Base-by-base conservation (phyloP, 2,888 invertebrate genomes). In the Notocelia uddmanniana region DNA sequence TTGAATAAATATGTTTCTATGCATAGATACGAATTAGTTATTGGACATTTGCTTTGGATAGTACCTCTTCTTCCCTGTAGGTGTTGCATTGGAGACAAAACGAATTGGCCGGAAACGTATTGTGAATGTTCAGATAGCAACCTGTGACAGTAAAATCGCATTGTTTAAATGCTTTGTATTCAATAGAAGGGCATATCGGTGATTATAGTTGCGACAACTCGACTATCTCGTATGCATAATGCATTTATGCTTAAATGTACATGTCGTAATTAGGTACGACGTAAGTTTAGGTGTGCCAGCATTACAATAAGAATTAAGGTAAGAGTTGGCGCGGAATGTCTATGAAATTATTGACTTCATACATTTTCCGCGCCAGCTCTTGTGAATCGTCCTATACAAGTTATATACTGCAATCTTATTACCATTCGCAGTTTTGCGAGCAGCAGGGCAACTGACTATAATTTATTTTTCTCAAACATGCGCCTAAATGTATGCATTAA, bases 1-100 rank as follows among this genome's bases (percentile, higher is more conserved):
- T 74, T 74, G 60, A 31, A 19, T 41, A 62, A 62, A 69, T 62
- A 60, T 68, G 60, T 60, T 68, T 69, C 45, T 62, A 62, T 48
- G 31, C 57, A 18, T 34, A 57, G 57, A 64, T 63, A 57, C 3
- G n/a, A 63, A 21, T 48, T 57, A 55, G 19, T 21, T 23, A n/a
- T 21, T 57, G n/a, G 45, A 45, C 45, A 13, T 63, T n/a, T 2
- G 55, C 55, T 55, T 55, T 26, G 55, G 8, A 45, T 41, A 15
- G 11, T 26, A 55, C 23, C n/a, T 9, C 26, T 26, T 26, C 8
- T 26, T n/a, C n/a, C 2, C 55, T 26, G 2, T 55, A n/a, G 41
- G 41, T 45, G n/a, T 45, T 45, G 41, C 15, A n/a, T 45, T 45
- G 41, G n/a, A n/a, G n/a, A 45, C 45, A 45, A 45, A 45, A 45